A percentile compares a stretch with the other conserved stretches of the same genome.
Conservation (phyloP, 2,888 invertebrate species). For the Erpobdella octoculata region DNA sequence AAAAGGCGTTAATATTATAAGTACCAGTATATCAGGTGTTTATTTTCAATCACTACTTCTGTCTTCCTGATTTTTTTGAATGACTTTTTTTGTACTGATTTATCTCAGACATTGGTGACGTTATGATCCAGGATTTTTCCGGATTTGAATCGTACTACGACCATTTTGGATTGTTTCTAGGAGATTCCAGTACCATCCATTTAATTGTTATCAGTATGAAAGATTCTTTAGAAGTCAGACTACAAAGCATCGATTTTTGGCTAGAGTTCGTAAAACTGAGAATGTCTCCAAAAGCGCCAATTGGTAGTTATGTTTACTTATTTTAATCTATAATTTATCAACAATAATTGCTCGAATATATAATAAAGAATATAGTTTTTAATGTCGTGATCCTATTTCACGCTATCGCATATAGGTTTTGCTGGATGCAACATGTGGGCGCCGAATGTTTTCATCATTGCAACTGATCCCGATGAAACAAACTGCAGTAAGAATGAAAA, state of each 20-base stretch:
- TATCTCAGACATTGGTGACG: slow-evolving; percentile 58
- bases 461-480: slow-evolving; percentile 59
- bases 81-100: background rate
- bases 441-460: slow-evolving; percentile 59
- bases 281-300: slow-evolving; percentile 57
- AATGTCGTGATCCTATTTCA: background rate
- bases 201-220: slow-evolving; percentile 63
- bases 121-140: slow-evolving; percentile 68
- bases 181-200: slow-evolving; percentile 60
- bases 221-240: slow-evolving; percentile 61
- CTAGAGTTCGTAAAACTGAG: slow-evolving; percentile 66
- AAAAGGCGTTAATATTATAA: slow-evolving; percentile 62
- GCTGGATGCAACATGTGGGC: slow-evolving; percentile 58
- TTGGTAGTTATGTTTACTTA: slow-evolving; percentile 31
- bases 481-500: slow-evolving; percentile 56
- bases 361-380: background rate
- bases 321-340: background rate
- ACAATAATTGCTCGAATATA: background rate
- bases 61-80: background rate
- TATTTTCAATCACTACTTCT: background rate
- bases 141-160: slow-evolving; percentile 64
- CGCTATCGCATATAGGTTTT: slow-evolving; percentile 55
- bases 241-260: slow-evolving; percentile 63
- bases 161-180: slow-evolving; percentile 67
- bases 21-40: slow-evolving; percentile 55